Conservation (phyloP, 2,888 invertebrate genomes). For the Heteropelma amictum region DNA sequence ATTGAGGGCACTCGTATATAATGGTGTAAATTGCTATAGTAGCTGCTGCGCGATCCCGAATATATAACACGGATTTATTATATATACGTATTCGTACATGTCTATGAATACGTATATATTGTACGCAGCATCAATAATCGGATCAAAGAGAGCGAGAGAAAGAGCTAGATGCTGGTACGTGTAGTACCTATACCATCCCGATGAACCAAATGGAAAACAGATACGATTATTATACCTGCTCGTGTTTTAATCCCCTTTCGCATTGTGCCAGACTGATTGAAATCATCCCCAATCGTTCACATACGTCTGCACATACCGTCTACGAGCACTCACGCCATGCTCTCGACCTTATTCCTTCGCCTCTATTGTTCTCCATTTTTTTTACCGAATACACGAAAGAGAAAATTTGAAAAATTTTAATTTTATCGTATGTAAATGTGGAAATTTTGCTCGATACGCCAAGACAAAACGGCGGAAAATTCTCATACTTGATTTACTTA, state of each 20-base stretch:
- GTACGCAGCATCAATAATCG: background rate
- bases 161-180: background rate
- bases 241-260: conserved; percentile 48
- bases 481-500: too few species aligned
- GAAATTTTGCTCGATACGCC: background rate
- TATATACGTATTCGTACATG: background rate
- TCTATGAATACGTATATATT: background rate
- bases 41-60: too few species aligned
- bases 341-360: background rate
- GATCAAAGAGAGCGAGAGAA: conserved; percentile 21
- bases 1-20: too few species aligned
- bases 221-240: conserved; percentile 53
- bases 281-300: conserved; percentile 37
- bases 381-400: background rate
- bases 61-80: background rate
- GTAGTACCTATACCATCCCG: conserved; percentile 4
- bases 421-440: conserved; percentile 4
- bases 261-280: conserved; percentile 52
- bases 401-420: background rate
- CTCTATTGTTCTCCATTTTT: background rate
- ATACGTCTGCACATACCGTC: background rate
- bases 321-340: background rate
- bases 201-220: conserved; percentile 56
- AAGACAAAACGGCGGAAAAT: background rate
- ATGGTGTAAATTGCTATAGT: too few species aligned